Evolutionary conservation across 2,888 invertebrate genomes (phyloP).

Genomic region (Scaptomyza flava): DNA sequence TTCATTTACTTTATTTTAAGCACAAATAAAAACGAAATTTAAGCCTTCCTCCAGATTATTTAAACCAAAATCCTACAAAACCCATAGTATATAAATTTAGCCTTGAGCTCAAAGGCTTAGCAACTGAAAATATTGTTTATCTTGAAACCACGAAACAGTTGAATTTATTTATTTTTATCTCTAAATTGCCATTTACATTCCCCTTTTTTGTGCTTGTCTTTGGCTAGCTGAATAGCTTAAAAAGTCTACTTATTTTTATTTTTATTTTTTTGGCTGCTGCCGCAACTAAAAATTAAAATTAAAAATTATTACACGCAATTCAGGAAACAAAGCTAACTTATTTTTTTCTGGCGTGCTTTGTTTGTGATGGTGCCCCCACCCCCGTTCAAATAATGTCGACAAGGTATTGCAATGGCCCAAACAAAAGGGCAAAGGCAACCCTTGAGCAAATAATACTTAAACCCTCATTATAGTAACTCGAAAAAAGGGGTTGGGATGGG

Average conservation of each 20-base stretch:
- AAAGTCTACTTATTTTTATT: slow-evolving; percentile 24
- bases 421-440: slow-evolving; percentile 75
- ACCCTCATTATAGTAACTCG: slow-evolving; percentile 75
- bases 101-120: neutral
- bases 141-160: slow-evolving; percentile 49
- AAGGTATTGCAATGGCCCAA: slow-evolving; percentile 58
- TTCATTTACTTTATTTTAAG: neutral
- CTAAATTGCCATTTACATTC: slow-evolving; percentile 29
- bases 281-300: slow-evolving; percentile 75
- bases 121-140: slow-evolving; percentile 47
- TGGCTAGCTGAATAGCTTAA: slow-evolving; percentile 35
- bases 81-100: neutral
- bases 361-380: too few species aligned
- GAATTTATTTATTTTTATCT: slow-evolving; percentile 31
- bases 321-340: slow-evolving; percentile 43
- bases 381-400: slow-evolving; percentile 51
- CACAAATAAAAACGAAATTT: neutral
- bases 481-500: slow-evolving; percentile 13
- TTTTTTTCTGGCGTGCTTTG: slow-evolving; percentile 10
- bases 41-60: neutral
- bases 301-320: slow-evolving; percentile 74
- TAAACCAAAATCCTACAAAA: neutral
- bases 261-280: slow-evolving; percentile 48
- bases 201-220: slow-evolving; percentile 1
- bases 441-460: slow-evolving; percentile 78